Conservation (phyloP, 2,888 invertebrate genomes). For the Synanthedon myopaeformis region DNA sequence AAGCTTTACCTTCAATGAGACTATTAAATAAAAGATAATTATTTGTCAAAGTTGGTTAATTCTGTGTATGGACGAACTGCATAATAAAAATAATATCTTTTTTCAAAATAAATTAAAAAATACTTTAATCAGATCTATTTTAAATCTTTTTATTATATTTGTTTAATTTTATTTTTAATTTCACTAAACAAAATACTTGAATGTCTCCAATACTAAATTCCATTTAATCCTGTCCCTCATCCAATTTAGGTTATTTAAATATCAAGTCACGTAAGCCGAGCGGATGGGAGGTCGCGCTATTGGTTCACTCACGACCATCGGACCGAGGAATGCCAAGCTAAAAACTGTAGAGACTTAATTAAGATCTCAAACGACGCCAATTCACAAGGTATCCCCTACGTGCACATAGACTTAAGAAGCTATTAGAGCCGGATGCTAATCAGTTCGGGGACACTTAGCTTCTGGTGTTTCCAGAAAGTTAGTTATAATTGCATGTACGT, state of each 20-base stretch:
- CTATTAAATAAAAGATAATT: background rate
- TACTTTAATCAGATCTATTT: no score
- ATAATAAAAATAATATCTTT: no score
- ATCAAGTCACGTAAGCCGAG: conserved; percentile 7
- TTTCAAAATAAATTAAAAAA: no score
- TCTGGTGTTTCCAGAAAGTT: background rate
- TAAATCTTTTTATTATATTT: no score
- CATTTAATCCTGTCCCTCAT: background rate
- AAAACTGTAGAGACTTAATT: conserved; percentile 65
- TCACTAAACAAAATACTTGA: background rate
- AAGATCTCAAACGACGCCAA: conserved; percentile 60
- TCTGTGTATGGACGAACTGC: no score
- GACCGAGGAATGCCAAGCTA: conserved; percentile 24
- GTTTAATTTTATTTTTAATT: background rate
- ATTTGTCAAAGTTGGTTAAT: no score
- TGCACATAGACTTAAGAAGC: conserved; percentile 38
- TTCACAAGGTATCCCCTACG: conserved; percentile 55
- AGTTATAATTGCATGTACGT: conserved; percentile 8
- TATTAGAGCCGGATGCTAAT: conserved; percentile 30
- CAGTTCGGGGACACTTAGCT: conserved; percentile 7
- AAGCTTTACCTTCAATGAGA: background rate
- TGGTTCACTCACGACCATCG: conserved; percentile 6
- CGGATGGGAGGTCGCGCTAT: conserved; percentile 7
- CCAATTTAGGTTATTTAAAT: conserved; percentile 2
- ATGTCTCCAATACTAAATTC: background rate